Percentiles rank a stretch among this genome's conserved stretches.
phyloP scores from a whole-genome alignment of 2,113 vertebrate species.

The Thinocorus orbignyianus region DNA sequence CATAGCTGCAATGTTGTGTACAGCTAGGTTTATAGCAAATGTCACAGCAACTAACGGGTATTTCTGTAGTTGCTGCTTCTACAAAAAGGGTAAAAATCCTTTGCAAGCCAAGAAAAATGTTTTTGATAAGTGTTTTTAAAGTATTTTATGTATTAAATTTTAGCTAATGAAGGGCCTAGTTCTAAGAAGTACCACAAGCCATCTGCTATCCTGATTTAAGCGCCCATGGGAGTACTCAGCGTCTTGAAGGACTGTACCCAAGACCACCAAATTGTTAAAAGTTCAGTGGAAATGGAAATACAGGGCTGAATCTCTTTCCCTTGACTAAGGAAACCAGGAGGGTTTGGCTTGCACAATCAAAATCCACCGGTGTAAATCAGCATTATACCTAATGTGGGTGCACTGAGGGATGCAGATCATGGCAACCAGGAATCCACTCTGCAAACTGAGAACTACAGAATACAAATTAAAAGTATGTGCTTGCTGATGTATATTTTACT shows the following conservation, averaged over 20 bases:
- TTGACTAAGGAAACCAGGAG: not conserved
- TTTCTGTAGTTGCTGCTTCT: not conserved
- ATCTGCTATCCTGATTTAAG: not conserved
- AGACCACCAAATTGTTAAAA: not conserved
- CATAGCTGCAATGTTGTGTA: not conserved
- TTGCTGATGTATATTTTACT: not conserved
- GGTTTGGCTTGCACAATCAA: not conserved
- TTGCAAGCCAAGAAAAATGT: not conserved
- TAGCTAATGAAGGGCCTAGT: not conserved
- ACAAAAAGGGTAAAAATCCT: not conserved
- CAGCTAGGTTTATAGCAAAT: not conserved
- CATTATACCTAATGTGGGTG: not conserved
- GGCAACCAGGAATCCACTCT: not conserved
- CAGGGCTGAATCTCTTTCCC: not conserved
- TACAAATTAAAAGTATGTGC: not conserved
- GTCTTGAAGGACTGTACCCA: not conserved
- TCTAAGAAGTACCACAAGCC: not conserved
- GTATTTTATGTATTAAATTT: not conserved
- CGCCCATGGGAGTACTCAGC: not conserved
- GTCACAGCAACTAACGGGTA: not conserved
- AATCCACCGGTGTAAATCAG: not conserved
- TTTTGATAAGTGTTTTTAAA: not conserved
- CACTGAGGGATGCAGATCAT: fast-evolving
- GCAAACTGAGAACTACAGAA: not conserved
- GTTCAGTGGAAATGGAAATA: not conserved